Percentiles rank a stretch among this genome's conserved stretches.
Conservation (phyloP, 2,888 invertebrate genomes). For the Dichetophora obliterata region DNA sequence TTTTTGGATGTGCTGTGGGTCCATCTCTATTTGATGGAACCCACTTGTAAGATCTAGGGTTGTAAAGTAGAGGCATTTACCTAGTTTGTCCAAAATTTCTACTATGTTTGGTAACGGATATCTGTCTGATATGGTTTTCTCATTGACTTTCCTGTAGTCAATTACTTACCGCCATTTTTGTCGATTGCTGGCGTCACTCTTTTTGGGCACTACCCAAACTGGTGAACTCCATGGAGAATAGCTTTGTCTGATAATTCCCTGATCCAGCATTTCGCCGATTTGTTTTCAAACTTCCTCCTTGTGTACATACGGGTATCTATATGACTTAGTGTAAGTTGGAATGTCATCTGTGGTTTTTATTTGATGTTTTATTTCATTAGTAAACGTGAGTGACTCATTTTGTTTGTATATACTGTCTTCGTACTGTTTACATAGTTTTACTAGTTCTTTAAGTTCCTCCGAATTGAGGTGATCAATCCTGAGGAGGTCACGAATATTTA, state of each 20-base stretch:
- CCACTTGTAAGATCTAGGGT: too few relatives aligned
- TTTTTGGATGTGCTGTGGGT: too few relatives aligned
- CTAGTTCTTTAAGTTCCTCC: conserved; percentile 12
- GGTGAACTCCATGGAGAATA: too few relatives aligned
- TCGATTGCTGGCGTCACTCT: too few relatives aligned
- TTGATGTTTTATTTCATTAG: conserved; percentile 28
- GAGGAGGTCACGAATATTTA: too few relatives aligned
- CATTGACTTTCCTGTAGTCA: conserved; percentile 40
- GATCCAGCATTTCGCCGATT: conserved; percentile 18
- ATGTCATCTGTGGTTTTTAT: conserved; percentile 27
- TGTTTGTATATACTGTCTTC: conserved; percentile 12
- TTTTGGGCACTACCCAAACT: too few relatives aligned
- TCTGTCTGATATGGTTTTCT: conserved; percentile 35
- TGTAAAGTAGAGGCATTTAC: too few relatives aligned
- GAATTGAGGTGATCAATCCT: too few relatives aligned
- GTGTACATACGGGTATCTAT: conserved; percentile 34
- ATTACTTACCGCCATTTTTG: conserved; percentile 39
- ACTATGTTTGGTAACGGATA: conserved; percentile 40
- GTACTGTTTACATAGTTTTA: conserved; percentile 16
- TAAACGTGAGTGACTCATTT: conserved; percentile 33
- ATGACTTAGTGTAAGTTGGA: conserved; percentile 26
- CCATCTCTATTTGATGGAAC: too few relatives aligned
- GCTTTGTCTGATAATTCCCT: too few relatives aligned
- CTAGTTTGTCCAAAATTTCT: conserved; percentile 38
- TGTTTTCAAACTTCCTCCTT: conserved; percentile 33